Conservation (phyloP, 2,888 invertebrate genomes). For the Mellilla xanthometata region DNA sequence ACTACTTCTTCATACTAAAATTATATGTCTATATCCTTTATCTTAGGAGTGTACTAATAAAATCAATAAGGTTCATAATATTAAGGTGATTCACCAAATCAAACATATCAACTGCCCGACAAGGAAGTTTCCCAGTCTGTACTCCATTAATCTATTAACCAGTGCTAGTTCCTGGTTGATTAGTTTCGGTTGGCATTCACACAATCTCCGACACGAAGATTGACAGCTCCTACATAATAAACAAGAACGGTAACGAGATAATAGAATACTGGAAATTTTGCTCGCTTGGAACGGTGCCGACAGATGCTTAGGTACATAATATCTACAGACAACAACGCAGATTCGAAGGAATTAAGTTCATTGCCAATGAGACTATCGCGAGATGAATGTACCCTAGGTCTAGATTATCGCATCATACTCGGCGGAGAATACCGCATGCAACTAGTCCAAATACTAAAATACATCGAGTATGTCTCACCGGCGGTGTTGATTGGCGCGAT, state of each 20-base stretch:
- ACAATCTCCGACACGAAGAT: slow-evolving; percentile 5
- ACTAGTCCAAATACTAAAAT: slow-evolving; percentile 37
- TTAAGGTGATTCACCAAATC: no score
- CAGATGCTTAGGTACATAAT: not conserved
- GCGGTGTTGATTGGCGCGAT: slow-evolving; percentile 69
- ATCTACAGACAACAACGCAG: not conserved
- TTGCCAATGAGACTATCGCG: not conserved
- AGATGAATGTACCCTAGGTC: not conserved
- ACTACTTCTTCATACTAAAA: no score
- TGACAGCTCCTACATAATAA: slow-evolving; percentile 2
- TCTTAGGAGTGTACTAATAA: no score
- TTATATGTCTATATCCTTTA: no score
- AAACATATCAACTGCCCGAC: not conserved
- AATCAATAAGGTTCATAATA: no score
- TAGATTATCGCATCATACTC: not conserved
- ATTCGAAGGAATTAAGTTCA: slow-evolving; percentile 4
- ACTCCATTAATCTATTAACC: slow-evolving; percentile 10
- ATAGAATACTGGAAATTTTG: slow-evolving; percentile 5
- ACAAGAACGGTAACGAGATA: not conserved
- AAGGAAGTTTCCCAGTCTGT: slow-evolving; percentile 13
- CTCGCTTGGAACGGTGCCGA: slow-evolving; percentile 6
- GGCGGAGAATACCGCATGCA: slow-evolving; percentile 7
- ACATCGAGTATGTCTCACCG: slow-evolving; percentile 46
- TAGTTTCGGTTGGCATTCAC: slow-evolving; percentile 15
- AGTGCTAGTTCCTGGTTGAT: slow-evolving; percentile 20